These are phyloP conservation scores for Edolisoma coerulescens DNA, from an alignment of 2,113 vertebrate species.

Conservation along the genomic window DNA sequence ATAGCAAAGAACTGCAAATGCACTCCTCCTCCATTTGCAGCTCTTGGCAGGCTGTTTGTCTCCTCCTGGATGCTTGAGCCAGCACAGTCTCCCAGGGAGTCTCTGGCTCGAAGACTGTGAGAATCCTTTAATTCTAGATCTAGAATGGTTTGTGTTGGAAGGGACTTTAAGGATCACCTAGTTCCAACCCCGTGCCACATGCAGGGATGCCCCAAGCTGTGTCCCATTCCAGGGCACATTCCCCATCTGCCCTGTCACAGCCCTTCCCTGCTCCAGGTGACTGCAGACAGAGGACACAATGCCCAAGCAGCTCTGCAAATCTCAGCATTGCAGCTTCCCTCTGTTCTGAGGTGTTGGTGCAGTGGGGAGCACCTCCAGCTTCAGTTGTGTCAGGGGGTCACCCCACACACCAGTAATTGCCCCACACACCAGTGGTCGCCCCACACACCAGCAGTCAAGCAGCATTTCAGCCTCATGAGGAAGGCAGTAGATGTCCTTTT, in stretches of 20 bases:
- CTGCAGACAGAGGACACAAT: fast-evolving
- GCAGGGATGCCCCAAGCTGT: not conserved
- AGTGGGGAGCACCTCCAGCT: not conserved
- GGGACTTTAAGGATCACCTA: not conserved
- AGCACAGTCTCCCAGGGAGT: not conserved
- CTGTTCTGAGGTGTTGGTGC: not conserved
- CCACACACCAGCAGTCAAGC: not conserved
- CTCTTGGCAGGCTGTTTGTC: not conserved
- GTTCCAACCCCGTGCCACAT: not conserved
- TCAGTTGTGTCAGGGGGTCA: not conserved
- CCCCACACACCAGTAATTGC: not conserved
- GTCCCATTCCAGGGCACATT: not conserved
- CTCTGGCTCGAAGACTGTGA: not conserved
- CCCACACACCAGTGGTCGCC: not conserved
- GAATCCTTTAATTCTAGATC: not conserved
- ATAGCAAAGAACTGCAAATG: not conserved
- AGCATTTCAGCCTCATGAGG: not conserved
- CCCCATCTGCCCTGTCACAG: not conserved
- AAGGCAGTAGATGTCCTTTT: not conserved
- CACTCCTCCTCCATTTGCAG: not conserved
- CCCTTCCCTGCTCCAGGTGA: not conserved
- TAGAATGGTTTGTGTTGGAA: not conserved
- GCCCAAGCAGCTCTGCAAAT: not conserved
- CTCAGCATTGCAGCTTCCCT: not conserved
- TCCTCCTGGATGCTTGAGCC: not conserved